Evolutionary conservation across 1,140 invertebrate species (phyloP), one percentile per base, ranked within the genome.

Genomic region (Aricia agestis): DNA sequence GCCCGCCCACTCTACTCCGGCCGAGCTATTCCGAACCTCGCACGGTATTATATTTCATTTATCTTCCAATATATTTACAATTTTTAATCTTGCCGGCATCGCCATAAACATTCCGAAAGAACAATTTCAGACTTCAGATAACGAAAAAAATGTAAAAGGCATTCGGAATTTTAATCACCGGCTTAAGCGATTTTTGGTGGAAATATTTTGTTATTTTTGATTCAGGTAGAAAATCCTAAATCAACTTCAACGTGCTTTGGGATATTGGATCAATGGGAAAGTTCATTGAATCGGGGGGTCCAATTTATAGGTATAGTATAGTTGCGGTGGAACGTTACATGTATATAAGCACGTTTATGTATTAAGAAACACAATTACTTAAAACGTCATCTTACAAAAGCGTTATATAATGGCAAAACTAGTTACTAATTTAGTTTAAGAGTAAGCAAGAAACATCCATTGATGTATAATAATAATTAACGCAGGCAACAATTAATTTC

Each of bases 11-110:
- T 59, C 68, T 69, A 36, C 59, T 36, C 17, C 13, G 52, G 68
- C 52, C 36, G 32, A 69, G 36, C 58, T 58, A 58, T 69, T 63
- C 32, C 68, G 68, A 32, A 41, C 7, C 58, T 61, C 58, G 32
- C 32, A 61, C 68, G 45, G 63, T 57, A 72, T 79, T 75, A 79
- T 77, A 79, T 79, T 77, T 77, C 76, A 79, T 76, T 75, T 74
- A 76, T 74, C 73, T 67, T 69, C 71, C 65, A 72, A 72, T 71
- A 77, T 77, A 79, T 77, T 75, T 59, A 69, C 72, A 75, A 77
- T 74, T 76, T 74, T 76, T 74, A 76, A 76, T 76, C 69, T 73
- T 67, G 25, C 32, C 57, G 72, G 72, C 70, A 73, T 73, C 66
- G 66, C 68, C 68, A 68, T 72, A 75, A 75, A 72, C 71, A 75